These are phyloP conservation scores for Eristalinus sepulchralis DNA, from an alignment of 2,888 invertebrate species.

Conservation along the genomic window DNA sequence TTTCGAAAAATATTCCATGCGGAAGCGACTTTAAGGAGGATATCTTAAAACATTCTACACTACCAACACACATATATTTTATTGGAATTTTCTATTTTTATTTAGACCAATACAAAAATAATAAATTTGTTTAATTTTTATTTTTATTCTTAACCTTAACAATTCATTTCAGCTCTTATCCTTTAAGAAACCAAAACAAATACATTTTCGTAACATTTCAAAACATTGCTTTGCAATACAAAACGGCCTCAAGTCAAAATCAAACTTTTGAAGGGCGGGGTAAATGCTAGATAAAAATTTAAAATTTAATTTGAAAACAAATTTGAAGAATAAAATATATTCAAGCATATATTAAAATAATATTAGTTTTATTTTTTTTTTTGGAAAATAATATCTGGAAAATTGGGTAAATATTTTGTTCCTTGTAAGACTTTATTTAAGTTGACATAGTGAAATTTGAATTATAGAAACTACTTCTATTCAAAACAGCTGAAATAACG, in stretches of 20 bases:
- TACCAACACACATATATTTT: too few species aligned
- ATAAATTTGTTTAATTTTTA: neutral
- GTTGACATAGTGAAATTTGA: neutral
- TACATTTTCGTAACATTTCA: neutral
- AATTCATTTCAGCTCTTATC: constrained; percentile 22
- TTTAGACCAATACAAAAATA: too few species aligned
- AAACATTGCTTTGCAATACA: neutral
- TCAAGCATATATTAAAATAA: neutral
- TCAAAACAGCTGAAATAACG: neutral
- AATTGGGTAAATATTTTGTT: constrained; percentile 1
- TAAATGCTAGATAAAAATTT: neutral
- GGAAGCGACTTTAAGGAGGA: too few species aligned
- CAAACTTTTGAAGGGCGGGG: neutral
- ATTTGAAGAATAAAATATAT: neutral
- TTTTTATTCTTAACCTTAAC: constrained; percentile 8
- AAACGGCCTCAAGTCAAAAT: neutral
- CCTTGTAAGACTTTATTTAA: neutral
- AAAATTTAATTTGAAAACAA: neutral
- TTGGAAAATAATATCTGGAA: neutral
- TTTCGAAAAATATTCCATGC: too few species aligned
- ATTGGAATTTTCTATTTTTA: too few species aligned
- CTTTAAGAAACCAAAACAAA: neutral
- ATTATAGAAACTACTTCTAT: neutral
- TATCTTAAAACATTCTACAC: too few species aligned
- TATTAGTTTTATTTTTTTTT: neutral